These are phyloP conservation scores for Eubasilissa regina DNA, from an alignment of 1,140 invertebrate species.

Conservation along the genomic window DNA sequence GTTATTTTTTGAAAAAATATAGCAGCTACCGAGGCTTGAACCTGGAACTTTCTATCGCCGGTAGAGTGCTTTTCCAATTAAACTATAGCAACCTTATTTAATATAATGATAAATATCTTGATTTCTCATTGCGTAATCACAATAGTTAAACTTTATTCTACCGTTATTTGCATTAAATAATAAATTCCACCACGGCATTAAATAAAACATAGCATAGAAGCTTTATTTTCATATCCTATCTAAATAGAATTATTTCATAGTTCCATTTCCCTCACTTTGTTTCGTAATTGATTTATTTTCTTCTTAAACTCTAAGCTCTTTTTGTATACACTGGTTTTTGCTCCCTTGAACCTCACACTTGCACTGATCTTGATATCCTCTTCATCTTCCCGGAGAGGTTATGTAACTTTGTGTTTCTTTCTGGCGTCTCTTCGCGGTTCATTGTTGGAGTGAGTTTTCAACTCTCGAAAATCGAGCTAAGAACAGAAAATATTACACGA, in stretches of 20 bases:
- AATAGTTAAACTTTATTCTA: neutral
- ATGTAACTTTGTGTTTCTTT: conserved; percentile 75
- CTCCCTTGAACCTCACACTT: conserved; percentile 42
- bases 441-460: conserved; percentile 70
- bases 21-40: no score
- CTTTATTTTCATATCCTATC: conserved; percentile 36
- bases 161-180: no score
- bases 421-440: conserved; percentile 72
- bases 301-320: conserved; percentile 50
- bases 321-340: conserved; percentile 46
- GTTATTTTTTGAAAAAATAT: no score
- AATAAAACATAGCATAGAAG: neutral
- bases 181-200: no score
- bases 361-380: conserved; percentile 17
- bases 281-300: conserved; percentile 44
- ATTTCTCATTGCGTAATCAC: neutral
- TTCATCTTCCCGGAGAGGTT: conserved; percentile 61
- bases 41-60: no score
- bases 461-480: conserved; percentile 73
- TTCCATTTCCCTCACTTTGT: conserved; percentile 35
- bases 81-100: neutral
- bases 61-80: no score
- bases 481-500: conserved; percentile 47
- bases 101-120: neutral
- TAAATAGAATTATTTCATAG: conserved; percentile 19